Percentiles rank a stretch among this genome's conserved stretches.
Conservation (phyloP, 2,888 invertebrate genomes). For the Tortrix viridana region DNA sequence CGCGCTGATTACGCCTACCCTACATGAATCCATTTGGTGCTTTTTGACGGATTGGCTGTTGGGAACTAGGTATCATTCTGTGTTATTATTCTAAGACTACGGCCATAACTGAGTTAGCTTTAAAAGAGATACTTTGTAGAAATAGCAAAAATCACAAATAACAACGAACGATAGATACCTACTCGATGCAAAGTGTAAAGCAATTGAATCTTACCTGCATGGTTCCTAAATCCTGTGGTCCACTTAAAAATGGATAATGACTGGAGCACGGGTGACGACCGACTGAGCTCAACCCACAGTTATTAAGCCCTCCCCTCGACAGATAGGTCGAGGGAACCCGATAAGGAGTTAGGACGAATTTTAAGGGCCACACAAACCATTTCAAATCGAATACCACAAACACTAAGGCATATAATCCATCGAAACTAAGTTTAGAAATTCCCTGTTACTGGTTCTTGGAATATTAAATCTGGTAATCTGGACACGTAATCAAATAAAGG, state of each 20-base stretch:
- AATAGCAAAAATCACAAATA: neutral
- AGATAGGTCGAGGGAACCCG: constrained; percentile 65
- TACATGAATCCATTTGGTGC: too few species aligned
- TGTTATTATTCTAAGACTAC: too few species aligned
- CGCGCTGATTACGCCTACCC: too few species aligned
- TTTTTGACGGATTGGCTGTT: too few species aligned
- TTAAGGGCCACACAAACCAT: constrained; percentile 40
- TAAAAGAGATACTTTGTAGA: too few species aligned
- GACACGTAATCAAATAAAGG: constrained; percentile 12
- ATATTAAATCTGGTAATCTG: constrained; percentile 14
- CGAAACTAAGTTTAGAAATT: neutral
- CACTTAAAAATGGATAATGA: constrained; percentile 14
- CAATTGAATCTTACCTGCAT: constrained; percentile 23
- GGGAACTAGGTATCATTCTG: too few species aligned
- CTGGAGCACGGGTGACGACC: constrained; percentile 50
- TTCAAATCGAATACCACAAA: neutral
- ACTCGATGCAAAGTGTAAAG: neutral
- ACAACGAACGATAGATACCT: neutral
- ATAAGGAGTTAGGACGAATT: constrained; percentile 60
- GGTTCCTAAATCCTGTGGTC: neutral
- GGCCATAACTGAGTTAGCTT: too few species aligned
- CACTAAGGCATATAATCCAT: neutral
- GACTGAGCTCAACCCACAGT: constrained; percentile 56
- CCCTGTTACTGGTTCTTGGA: neutral
- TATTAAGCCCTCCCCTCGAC: constrained; percentile 66